phyloP scores from a whole-genome alignment of 2,113 vertebrate species.

The Callipepla californica region DNA sequence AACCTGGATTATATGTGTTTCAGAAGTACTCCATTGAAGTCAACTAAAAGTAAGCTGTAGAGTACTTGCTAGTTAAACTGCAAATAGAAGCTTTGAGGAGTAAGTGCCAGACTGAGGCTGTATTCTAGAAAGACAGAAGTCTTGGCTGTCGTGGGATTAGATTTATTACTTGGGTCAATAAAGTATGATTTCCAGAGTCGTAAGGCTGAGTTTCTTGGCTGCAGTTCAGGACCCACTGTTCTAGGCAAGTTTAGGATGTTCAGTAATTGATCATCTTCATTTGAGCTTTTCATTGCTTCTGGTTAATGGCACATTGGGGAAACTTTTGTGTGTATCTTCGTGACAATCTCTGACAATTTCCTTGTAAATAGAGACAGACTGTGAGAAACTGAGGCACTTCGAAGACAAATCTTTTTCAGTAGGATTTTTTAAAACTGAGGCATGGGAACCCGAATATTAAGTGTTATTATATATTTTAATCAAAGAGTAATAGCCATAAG shows the following conservation, averaged over 20 bases:
- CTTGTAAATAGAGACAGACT: neutral
- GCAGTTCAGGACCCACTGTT: neutral
- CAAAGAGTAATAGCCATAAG: neutral
- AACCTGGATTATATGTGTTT: neutral
- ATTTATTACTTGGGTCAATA: neutral
- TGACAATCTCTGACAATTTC: neutral
- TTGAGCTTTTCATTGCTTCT: constrained; percentile 22
- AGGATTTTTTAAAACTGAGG: neutral
- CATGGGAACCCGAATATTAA: neutral
- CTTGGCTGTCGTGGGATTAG: neutral
- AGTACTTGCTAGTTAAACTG: neutral
- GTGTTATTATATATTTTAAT: neutral
- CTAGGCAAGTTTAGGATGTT: neutral
- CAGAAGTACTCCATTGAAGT: neutral
- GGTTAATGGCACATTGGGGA: neutral
- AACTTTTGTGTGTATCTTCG: neutral
- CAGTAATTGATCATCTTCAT: neutral
- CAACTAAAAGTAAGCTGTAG: neutral
- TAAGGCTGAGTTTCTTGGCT: neutral
- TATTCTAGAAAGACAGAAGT: neutral
- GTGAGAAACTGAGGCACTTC: neutral
- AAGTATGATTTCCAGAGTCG: neutral
- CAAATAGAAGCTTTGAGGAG: neutral
- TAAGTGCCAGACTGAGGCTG: neutral
- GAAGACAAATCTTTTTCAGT: neutral